Base-by-base conservation (phyloP, 1,140 invertebrate genomes). In the Lamellibrachia luymesi region DNA sequence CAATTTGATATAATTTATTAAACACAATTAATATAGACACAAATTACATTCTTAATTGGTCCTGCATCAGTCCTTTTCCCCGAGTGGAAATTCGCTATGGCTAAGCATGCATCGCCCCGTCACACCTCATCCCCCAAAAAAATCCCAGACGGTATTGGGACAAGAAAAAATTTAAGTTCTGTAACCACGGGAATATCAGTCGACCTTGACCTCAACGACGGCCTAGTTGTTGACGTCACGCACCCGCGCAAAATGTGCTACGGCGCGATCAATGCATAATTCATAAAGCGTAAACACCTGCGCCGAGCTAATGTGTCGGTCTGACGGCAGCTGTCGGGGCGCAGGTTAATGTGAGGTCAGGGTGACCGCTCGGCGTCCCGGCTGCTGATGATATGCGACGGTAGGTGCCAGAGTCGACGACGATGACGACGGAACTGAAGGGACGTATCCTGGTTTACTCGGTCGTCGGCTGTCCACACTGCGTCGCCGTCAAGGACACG, bases 391-490 rank as follows among this genome's bases (percentile, higher is more conserved):
- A 80, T 2, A 80, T 22, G 52, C 52, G 52, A 22, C 64, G 64
- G 64, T 80, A 2, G 64, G 17, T 22, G 64, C 64, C 13, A 80
- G 13, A 80, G 13, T 80, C 64, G 13, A 91, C 91, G 13, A 50
- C 2, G 17, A 91, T 50, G 51, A n/a, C 49, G 91, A 64, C 90
- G 90, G 90, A 95, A 2, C 13, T 95, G 22, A 94, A 95, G 93
- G 96, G 96, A 38, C 93, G 94, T 52, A 94, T 96, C 49, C 7
- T 95, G 0, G 95, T 96, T 1, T 96, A 96, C 92, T 95, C 95
- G 0, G 95, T 96, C 50, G 56, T 95, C 22, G 96, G 95, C 13
- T 96, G 96, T 93, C 95, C 95, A 17, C 95, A 96, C 92, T 96
- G 96, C 92, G 95, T 96, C 94, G 93, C 93, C 51, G 95, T 95